Evolutionary conservation across 1,140 invertebrate genomes (phyloP).

Genomic region (Tetramorium parvispinum): DNA sequence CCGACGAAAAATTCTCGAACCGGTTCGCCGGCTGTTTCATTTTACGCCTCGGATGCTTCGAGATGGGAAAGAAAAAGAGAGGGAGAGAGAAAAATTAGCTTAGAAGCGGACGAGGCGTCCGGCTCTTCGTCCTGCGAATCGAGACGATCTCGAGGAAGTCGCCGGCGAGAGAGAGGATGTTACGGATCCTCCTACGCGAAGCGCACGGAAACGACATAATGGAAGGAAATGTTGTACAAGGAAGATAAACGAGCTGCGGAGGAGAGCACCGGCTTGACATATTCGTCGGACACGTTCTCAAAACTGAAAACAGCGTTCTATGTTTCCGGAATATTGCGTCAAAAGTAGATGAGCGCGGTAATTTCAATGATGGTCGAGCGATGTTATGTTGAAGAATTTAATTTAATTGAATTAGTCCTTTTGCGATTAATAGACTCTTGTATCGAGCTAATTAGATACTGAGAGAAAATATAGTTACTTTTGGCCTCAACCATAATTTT

Average conservation of each 20-base stretch:
- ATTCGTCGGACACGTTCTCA: not conserved
- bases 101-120: not conserved
- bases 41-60: slow-evolving; percentile 40
- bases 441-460: not conserved
- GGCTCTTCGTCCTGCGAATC: slow-evolving; percentile 14
- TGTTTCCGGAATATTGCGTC: slow-evolving; percentile 41
- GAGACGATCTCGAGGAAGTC: slow-evolving; percentile 20
- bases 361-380: not conserved
- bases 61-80: not conserved
- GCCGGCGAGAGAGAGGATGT: slow-evolving; percentile 46
- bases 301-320: slow-evolving; percentile 70
- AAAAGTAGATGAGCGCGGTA: not conserved
- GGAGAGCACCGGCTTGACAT: not conserved
- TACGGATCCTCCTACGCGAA: slow-evolving; percentile 62
- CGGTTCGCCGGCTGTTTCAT: slow-evolving; percentile 69
- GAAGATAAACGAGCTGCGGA: slow-evolving; percentile 55
- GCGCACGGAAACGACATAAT: slow-evolving; percentile 60
- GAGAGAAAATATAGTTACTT: too few relatives aligned
- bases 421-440: not conserved
- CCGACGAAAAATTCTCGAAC: slow-evolving; percentile 71
- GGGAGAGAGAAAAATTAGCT: slow-evolving; percentile 16
- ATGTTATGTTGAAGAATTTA: not conserved
- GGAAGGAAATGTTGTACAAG: slow-evolving; percentile 56
- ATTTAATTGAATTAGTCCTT: not conserved
- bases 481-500: too few relatives aligned